A percentile compares a stretch with the other conserved stretches of the same genome.
Evolutionary conservation across 2,888 invertebrate genomes (phyloP).

Genomic region (Drosophila seclusa): DNA sequence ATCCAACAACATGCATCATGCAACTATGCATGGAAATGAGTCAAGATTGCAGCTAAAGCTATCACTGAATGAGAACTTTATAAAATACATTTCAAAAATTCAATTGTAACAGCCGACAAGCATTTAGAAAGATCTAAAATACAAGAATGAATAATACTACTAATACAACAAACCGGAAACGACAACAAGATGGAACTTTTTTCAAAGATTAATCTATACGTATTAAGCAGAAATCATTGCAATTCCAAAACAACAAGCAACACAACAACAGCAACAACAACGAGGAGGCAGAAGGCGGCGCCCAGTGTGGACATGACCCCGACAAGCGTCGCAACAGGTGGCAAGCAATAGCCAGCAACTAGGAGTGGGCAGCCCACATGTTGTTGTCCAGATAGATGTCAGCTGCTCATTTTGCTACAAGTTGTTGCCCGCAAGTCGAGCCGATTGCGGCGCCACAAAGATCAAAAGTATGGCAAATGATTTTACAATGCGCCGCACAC

Average conservation of each 20-base stretch:
- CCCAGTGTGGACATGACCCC: conserved; percentile 69
- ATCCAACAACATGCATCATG: conserved; percentile 2
- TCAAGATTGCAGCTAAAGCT: not conserved
- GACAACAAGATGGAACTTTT: not conserved
- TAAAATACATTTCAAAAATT: not conserved
- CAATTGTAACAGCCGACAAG: too few species aligned
- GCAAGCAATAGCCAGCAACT: conserved; percentile 29
- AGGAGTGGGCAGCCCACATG: conserved; percentile 44
- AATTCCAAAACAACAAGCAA: conserved; percentile 5
- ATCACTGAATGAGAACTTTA: not conserved
- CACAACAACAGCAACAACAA: conserved; percentile 18
- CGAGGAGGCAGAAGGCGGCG: conserved; percentile 32
- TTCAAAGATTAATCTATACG: conserved; percentile 35
- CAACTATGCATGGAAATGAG: conserved; percentile 30
- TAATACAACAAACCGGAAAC: conserved; percentile 18
- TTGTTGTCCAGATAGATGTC: conserved; percentile 54
- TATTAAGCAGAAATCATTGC: conserved; percentile 45
- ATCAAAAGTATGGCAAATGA: conserved; percentile 47
- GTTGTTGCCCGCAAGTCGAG: conserved; percentile 1
- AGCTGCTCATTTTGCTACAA: conserved; percentile 43
- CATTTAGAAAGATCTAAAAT: too few species aligned
- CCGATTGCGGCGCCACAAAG: conserved; percentile 38
- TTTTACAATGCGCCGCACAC: conserved; percentile 57
- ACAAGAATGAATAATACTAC: conserved; percentile 12
- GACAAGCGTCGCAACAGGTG: conserved; percentile 67